phyloP scores from a whole-genome alignment of 2,888 invertebrate genomes.

The Orthosia gothica region DNA sequence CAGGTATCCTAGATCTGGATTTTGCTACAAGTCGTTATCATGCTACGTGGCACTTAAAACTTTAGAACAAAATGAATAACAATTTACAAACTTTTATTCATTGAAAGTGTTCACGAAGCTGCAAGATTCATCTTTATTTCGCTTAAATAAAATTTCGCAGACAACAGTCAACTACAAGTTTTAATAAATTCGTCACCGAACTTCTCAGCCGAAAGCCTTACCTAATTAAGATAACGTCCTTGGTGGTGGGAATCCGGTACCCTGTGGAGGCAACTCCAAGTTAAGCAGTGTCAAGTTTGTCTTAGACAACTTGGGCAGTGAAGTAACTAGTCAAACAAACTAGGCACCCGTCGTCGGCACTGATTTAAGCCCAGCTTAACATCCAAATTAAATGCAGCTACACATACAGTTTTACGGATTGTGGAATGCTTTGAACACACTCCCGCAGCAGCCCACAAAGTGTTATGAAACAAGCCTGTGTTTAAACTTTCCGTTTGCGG shows the following conservation, averaged over 20 bases:
- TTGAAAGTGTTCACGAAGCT: slow-evolving; percentile 48
- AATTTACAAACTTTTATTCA: slow-evolving; percentile 43
- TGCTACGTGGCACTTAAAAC: slow-evolving; percentile 46
- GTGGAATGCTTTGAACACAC: slow-evolving; percentile 62
- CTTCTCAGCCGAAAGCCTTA: slow-evolving; percentile 77
- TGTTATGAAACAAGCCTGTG: slow-evolving; percentile 65
- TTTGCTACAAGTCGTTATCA: slow-evolving; percentile 24
- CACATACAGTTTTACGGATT: slow-evolving; percentile 75
- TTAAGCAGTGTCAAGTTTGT: slow-evolving; percentile 87
- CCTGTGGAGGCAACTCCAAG: slow-evolving; percentile 75
- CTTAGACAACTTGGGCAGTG: slow-evolving; percentile 87
- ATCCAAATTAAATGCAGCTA: slow-evolving; percentile 83
- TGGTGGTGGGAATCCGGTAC: slow-evolving; percentile 75
- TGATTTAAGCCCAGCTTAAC: slow-evolving; percentile 79
- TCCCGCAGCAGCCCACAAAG: slow-evolving; percentile 65
- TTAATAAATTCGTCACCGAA: slow-evolving; percentile 83
- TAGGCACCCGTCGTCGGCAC: slow-evolving; percentile 66
- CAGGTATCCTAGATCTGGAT: slow-evolving; percentile 41
- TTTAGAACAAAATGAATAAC: slow-evolving; percentile 48
- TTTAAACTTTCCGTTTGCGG: slow-evolving; percentile 65
- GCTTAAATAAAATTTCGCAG: slow-evolving; percentile 68
- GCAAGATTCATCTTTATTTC: slow-evolving; percentile 50
- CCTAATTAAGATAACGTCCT: slow-evolving; percentile 85
- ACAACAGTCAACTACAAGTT: slow-evolving; percentile 73
- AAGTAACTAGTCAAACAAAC: slow-evolving; percentile 87